Conservation (phyloP, 2,888 invertebrate genomes). For the Actias luna region DNA sequence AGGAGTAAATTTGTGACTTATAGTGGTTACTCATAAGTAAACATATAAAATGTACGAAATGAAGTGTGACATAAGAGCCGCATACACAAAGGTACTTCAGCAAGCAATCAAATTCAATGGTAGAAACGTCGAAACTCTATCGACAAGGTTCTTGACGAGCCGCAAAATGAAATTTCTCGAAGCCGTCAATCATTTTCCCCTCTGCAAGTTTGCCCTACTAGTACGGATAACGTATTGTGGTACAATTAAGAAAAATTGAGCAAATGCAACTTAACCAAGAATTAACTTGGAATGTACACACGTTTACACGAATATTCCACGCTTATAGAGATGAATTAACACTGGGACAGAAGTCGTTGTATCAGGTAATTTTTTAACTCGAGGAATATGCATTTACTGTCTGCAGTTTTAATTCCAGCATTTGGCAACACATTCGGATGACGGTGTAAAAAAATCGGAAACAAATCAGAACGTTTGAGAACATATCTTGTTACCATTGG, state of each 20-base stretch:
- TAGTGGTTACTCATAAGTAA: conserved; percentile 7
- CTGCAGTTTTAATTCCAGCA: no score
- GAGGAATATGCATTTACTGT: no score
- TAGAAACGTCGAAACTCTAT: conserved; percentile 59
- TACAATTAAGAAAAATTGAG: conserved; percentile 27
- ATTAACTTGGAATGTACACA: neutral
- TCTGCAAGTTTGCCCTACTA: conserved; percentile 45
- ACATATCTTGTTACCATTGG: no score
- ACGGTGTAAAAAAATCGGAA: no score
- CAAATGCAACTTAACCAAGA: neutral
- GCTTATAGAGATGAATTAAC: neutral
- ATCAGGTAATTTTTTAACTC: no score
- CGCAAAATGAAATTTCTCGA: conserved; percentile 80
- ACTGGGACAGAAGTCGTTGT: no score
- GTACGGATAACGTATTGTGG: conserved; percentile 41
- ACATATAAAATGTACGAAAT: conserved; percentile 61
- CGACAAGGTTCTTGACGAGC: conserved; percentile 72
- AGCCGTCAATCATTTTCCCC: conserved; percentile 80
- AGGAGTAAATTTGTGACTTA: conserved; percentile 1
- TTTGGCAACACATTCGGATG: no score
- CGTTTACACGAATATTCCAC: neutral
- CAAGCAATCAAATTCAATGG: conserved; percentile 59
- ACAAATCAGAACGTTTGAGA: no score
- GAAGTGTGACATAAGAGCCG: conserved; percentile 63
- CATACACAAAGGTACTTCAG: conserved; percentile 59